phyloP scores from a whole-genome alignment of 92 coral and sea anemone genomes.

The Paramuricea clavata region DNA sequence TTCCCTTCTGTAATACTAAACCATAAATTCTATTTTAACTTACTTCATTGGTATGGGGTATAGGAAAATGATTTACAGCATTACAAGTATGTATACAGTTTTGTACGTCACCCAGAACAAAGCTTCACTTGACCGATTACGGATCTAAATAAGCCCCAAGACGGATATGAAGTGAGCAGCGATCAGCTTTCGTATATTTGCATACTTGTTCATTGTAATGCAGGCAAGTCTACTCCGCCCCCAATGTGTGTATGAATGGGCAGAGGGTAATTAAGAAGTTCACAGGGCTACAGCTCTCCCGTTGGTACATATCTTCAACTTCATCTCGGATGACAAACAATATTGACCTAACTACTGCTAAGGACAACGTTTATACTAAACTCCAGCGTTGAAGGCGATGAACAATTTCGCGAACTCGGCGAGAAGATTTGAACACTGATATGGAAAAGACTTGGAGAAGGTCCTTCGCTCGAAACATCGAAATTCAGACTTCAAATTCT shows the following conservation, averaged over 20 bases:
- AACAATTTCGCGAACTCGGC: no score
- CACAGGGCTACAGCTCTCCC: neutral
- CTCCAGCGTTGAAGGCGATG: no score
- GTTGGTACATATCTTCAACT: conserved; percentile 6
- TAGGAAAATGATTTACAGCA: neutral
- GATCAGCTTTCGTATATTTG: conserved; percentile 4
- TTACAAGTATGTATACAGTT: neutral
- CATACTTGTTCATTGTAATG: conserved; percentile 33
- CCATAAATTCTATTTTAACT: neutral
- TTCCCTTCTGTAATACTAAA: no score
- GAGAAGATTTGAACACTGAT: no score
- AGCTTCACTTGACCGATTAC: neutral
- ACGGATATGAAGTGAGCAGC: conserved; percentile 7
- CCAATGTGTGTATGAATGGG: conserved; percentile 6
- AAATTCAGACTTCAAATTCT: no score
- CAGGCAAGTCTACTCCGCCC: conserved; percentile 25
- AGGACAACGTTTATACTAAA: no score
- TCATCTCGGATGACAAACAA: conserved; percentile 5
- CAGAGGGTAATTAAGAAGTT: conserved; percentile 15
- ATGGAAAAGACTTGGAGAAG: no score
- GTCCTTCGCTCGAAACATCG: no score
- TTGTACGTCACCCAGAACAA: neutral
- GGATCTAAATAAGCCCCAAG: neutral
- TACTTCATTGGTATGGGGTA: neutral
- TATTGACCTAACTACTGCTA: neutral